phyloP scores from a whole-genome alignment of 1,140 invertebrate species.

The Periplaneta americana region DNA sequence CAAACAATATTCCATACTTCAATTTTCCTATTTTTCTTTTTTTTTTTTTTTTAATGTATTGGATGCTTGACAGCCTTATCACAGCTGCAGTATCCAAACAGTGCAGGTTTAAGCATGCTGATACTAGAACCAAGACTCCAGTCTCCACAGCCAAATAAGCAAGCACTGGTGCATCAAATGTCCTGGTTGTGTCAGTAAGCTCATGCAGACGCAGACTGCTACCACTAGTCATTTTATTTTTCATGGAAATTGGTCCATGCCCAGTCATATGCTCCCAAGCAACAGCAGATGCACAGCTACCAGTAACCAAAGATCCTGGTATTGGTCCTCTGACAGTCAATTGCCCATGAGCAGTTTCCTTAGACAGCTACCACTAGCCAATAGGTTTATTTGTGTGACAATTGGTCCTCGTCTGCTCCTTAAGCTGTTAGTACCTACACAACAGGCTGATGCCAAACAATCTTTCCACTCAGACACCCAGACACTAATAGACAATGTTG shows the following conservation, averaged over 20 bases:
- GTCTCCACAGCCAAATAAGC: too few species aligned
- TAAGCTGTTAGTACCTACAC: background rate
- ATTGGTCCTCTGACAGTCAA: too few species aligned
- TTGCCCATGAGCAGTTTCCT: too few species aligned
- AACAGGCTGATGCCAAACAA: slow-evolving; percentile 82
- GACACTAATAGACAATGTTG: slow-evolving; percentile 78
- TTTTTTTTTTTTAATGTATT: too few species aligned
- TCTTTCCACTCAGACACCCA: slow-evolving; percentile 79
- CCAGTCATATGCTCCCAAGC: background rate
- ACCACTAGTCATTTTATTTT: background rate
- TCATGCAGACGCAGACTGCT: background rate
- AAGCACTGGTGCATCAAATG: background rate
- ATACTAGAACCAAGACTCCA: too few species aligned
- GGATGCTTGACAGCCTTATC: background rate
- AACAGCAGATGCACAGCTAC: too few species aligned
- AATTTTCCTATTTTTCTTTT: too few species aligned
- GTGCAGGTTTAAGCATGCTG: too few species aligned
- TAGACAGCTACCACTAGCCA: background rate
- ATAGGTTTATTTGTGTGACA: background rate
- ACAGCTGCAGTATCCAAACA: background rate
- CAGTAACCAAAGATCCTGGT: background rate
- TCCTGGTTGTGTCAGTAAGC: background rate
- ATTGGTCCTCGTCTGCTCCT: too few species aligned
- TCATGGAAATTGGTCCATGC: too few species aligned
- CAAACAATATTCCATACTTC: background rate